Base-by-base conservation (phyloP, 2,888 invertebrate species). In the Pegoplata infirma region DNA sequence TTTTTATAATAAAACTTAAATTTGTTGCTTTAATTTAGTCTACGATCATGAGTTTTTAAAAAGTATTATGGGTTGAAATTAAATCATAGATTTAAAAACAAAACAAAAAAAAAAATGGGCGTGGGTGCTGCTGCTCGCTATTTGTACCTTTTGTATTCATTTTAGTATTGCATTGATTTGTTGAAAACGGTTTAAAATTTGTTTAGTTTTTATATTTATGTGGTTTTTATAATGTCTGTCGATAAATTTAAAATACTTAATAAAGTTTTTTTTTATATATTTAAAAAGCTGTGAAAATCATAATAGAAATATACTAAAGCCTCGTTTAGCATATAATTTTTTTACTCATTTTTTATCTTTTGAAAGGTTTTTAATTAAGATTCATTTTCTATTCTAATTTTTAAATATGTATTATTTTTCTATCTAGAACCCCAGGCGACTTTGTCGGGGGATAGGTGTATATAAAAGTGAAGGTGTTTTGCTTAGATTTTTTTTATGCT, bases 161-260 rank as follows among this genome's bases (percentile, higher is more conserved):
- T 23, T 61, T 23, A 14, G n/a, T 25, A 21, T 59, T 61, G 23
- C 55, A 61, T 55, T 75, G 75, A 79, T 75, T 75, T 79, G 75
- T 75, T 75, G 79, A 79, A 79, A 79, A 79, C 71, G 71, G 56
- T 79, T 79, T 79, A 56, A 67, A 67, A 71, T 75, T 79, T 75
- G 61, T 66, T 79, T 71, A 75, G 75, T 79, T 79, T 79, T 49
- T 51, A 51, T 56, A 75, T 79, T 72, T 67, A n/a, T 40, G n/a
- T 55, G 36, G 53, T 25, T 40, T 51, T 47, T 55, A 49, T 36
- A 47, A 25, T 14, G 17, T 16, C 64, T 63, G 67, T 68, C 68
- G 68, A 78, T 78, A 69, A 78, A 78, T 78, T 61, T 72, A 67
- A 68, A 69, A 66, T 58, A 66, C 25, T 49, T 36, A 56, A 76